Conservation (phyloP, 2,797 vertebrate genomes). For the Rhinophrynus dorsalis region DNA sequence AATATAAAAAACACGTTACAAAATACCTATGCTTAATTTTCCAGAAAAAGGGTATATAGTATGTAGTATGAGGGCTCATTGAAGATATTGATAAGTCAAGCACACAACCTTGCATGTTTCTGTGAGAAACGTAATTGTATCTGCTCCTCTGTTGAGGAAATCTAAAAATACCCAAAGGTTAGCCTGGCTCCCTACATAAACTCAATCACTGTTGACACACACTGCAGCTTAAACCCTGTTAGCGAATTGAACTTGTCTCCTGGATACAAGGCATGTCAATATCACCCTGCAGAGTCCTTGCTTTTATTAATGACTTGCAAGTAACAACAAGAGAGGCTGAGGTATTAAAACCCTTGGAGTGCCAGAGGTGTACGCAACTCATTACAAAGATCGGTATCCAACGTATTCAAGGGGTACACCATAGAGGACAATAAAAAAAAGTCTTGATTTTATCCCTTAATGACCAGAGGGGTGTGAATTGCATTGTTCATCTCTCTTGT, state of each 20-base stretch:
- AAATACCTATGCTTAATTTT: too few species aligned
- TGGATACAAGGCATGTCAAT: conserved; percentile 26
- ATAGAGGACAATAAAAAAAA: too few species aligned
- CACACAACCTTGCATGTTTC: conserved; percentile 19
- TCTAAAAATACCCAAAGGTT: conserved; percentile 38
- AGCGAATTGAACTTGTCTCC: conserved; percentile 25
- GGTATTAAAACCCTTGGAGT: too few species aligned
- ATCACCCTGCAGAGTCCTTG: conserved; percentile 17
- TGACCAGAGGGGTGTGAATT: too few species aligned
- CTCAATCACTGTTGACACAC: conserved; percentile 39
- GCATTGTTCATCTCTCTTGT: too few species aligned
- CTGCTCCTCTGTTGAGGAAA: neutral
- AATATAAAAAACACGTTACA: too few species aligned
- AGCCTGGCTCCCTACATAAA: conserved; percentile 16
- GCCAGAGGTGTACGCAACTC: too few species aligned
- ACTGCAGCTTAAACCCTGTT: conserved; percentile 28
- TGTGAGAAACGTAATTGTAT: conserved; percentile 1
- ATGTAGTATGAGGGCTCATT: neutral
- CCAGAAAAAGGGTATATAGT: too few species aligned
- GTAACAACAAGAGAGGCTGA: neutral
- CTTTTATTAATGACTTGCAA: neutral
- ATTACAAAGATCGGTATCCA: too few species aligned
- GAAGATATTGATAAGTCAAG: conserved; percentile 8
- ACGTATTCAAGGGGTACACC: too few species aligned
- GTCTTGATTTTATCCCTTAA: too few species aligned